A percentile compares a stretch with the other conserved stretches of the same genome.
Evolutionary conservation across 2,888 invertebrate genomes (phyloP).

Genomic region (Parnassius orleans): DNA sequence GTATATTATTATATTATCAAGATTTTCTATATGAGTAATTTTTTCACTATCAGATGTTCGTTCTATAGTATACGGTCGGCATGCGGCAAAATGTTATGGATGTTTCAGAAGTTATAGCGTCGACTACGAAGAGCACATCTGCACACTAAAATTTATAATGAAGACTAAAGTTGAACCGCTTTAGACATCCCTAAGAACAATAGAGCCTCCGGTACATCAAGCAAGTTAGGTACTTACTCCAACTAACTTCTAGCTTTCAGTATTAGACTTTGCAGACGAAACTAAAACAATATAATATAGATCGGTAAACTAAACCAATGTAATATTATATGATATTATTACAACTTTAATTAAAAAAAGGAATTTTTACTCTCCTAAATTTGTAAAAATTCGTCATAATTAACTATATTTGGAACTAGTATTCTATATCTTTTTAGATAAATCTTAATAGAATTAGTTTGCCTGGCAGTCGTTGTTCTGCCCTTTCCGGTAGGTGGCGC

Average conservation of each 20-base stretch:
- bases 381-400: no score
- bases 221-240: conserved; percentile 26
- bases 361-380: no score
- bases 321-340: no score
- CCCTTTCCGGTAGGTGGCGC: no score
- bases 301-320: not conserved
- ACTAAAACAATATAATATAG: conserved; percentile 4
- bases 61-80: not conserved
- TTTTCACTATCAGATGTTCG: not conserved
- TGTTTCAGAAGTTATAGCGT: conserved; percentile 13
- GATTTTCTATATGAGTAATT: no score
- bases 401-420: no score
- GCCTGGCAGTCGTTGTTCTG: no score
- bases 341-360: no score
- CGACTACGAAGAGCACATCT: conserved; percentile 26
- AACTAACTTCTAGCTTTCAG: conserved; percentile 22
- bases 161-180: conserved; percentile 40
- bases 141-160: conserved; percentile 37
- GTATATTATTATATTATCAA: no score
- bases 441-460: no score
- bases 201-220: conserved; percentile 32
- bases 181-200: conserved; percentile 35
- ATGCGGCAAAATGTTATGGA: conserved; percentile 10
- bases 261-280: conserved; percentile 18
- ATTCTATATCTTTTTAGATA: no score